phyloP scores from a whole-genome alignment of 1,140 invertebrate species.

The Leucophenga varia region DNA sequence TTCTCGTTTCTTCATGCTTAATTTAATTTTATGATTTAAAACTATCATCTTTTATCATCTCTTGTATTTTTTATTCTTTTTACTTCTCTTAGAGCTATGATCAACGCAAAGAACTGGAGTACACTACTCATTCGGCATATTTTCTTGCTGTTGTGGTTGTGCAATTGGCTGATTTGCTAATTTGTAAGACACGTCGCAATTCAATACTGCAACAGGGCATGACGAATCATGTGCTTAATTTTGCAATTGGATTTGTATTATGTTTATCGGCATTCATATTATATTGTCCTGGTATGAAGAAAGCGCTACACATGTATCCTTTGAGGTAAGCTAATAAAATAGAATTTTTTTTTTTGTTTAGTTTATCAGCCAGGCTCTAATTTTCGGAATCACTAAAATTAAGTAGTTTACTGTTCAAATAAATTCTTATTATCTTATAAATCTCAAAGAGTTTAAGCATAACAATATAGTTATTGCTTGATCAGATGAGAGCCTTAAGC shows the following conservation, averaged over 20 bases:
- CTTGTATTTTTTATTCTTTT: too few relatives aligned
- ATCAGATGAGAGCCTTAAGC: too few relatives aligned
- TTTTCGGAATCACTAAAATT: slow-evolving; percentile 59
- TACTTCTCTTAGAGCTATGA: slow-evolving; percentile 61
- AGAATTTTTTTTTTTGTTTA: too few relatives aligned
- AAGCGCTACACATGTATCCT: slow-evolving; percentile 23
- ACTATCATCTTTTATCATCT: too few relatives aligned
- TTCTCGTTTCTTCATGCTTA: too few relatives aligned
- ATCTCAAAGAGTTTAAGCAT: too few relatives aligned
- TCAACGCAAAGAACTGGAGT: slow-evolving; percentile 76
- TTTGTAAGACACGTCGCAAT: slow-evolving; percentile 81
- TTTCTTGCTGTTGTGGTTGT: slow-evolving; percentile 73
- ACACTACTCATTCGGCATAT: slow-evolving; percentile 64
- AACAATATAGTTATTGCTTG: too few relatives aligned
- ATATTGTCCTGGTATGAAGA: slow-evolving; percentile 73
- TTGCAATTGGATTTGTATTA: slow-evolving; percentile 76
- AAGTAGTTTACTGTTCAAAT: neutral
- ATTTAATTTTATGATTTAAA: too few relatives aligned
- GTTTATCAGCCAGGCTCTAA: too few relatives aligned
- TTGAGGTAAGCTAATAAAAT: too few relatives aligned
- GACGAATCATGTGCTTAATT: slow-evolving; percentile 74
- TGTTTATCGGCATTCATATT: slow-evolving; percentile 68
- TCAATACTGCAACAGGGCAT: slow-evolving; percentile 80
- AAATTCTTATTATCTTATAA: neutral
- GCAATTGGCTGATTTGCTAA: slow-evolving; percentile 77